Conservation (phyloP, 2,113 vertebrate species). For the Ictalurus punctatus region DNA sequence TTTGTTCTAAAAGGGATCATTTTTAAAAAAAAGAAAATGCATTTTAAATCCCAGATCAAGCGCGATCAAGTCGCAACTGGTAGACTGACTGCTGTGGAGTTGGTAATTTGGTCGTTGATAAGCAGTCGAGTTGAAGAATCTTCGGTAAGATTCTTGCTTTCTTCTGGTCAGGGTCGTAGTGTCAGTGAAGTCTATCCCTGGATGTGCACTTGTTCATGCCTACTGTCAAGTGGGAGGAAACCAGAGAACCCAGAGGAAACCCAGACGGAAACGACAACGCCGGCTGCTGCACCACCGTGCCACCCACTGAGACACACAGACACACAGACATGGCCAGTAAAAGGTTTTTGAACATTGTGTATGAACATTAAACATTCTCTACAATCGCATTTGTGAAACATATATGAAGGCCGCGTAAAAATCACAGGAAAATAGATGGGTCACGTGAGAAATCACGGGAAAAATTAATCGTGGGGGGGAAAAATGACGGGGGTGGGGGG, state of each 20-base stretch:
- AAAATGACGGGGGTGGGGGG: no score
- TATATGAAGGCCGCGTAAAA: neutral
- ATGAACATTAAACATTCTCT: neutral
- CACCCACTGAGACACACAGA: neutral
- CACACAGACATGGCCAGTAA: neutral
- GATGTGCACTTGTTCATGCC: neutral
- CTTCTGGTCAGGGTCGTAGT: neutral
- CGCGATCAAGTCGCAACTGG: neutral
- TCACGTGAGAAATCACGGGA: neutral
- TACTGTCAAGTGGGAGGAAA: neutral
- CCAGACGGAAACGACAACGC: neutral
- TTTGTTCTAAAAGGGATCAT: neutral
- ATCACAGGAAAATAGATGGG: neutral
- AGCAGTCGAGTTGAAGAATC: neutral
- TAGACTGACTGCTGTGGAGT: neutral
- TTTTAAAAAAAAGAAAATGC: neutral
- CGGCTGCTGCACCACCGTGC: neutral
- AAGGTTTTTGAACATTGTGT: neutral
- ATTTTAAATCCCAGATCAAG: neutral
- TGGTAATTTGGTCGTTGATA: neutral
- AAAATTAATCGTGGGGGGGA: neutral
- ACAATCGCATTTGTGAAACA: neutral
- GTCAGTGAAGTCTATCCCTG: neutral
- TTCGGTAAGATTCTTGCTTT: neutral
- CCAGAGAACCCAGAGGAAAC: neutral